These are phyloP conservation scores for Fregata magnificens DNA, from an alignment of 2,113 vertebrate species.

Conservation along the genomic window DNA sequence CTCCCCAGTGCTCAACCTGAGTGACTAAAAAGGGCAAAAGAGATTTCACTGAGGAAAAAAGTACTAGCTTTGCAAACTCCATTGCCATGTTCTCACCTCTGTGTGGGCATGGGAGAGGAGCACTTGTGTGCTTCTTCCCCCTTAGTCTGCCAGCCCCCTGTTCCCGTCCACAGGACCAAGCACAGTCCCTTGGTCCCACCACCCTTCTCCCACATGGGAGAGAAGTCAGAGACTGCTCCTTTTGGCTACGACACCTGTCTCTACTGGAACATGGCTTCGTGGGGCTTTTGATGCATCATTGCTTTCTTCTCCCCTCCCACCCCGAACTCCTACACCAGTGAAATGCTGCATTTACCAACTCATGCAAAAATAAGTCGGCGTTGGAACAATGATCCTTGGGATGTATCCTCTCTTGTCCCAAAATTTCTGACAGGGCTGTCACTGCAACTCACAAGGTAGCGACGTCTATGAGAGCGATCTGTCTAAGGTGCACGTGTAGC, in stretches of 20 bases:
- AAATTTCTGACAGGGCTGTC: not conserved
- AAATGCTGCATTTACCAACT: not conserved
- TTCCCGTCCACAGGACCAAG: not conserved
- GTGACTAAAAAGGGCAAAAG: not conserved
- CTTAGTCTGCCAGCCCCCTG: not conserved
- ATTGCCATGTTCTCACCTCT: not conserved
- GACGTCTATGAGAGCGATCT: rapidly evolving
- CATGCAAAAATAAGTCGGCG: not conserved
- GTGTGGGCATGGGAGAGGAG: not conserved
- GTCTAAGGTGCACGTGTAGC: not conserved
- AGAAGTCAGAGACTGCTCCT: not conserved
- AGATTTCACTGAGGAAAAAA: not conserved
- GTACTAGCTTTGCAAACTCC: not conserved
- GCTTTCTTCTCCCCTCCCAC: not conserved
- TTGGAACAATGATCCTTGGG: not conserved
- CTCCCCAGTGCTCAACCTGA: not conserved
- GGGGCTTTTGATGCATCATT: not conserved
- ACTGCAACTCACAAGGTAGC: not conserved
- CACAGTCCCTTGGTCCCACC: not conserved
- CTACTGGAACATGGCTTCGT: not conserved
- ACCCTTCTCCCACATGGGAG: not conserved
- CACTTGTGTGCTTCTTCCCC: not conserved
- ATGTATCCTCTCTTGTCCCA: not conserved
- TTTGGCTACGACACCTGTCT: not conserved
- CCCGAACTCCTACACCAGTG: not conserved